Evolutionary conservation across 2,113 vertebrate genomes (phyloP), one percentile per base, ranked within the genome.

Genomic region (Chaetura pelagica): DNA sequence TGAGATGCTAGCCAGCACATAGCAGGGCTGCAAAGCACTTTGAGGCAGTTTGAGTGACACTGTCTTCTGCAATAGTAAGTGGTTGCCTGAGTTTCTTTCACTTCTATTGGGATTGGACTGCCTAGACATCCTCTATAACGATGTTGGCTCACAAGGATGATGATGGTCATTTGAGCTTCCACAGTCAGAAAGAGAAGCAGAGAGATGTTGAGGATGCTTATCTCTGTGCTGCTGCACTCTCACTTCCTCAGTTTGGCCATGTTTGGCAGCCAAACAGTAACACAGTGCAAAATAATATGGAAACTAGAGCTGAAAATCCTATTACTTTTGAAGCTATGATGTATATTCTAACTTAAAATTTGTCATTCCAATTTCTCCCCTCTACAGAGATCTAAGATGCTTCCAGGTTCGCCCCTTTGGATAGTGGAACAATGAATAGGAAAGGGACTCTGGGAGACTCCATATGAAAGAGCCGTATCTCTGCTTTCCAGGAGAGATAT

Each of bases 111-210:
- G 7, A 19, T 8, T 57, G 48, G 23, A 68, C 15, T 58, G 46
- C 23, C 9, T 14, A 23, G 21, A 55, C 77, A 10, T 90, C 58
- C 30, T 40, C 35, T 58, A 0, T 44, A 18, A 9, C 13, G 23
- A 13, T 62, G 7, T 4, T 12, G 0, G 44, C 48, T 75, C 27
- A 29, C 14, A 46, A 30, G 57, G 14, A 74, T 1, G 1, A 27
- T 55, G 20, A 35, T 16, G 62, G 15, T 49, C 1, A 1, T 5
- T 44, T 72, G 24, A 90, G 13, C 7, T 66, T 82, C 23, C 6
- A 2, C 54, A 19, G 8, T 55, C 14, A 55, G 67, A 75, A 84
- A 40, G 44, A 7, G 13, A 79, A 72, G 21, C 16, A 90, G 71
- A 35, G 52, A 81, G 6, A 15, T 32, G 11, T 20, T 2, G 4